Base-by-base conservation (phyloP, 64 coral and sea anemone species). In the Acropora yongei region DNA sequence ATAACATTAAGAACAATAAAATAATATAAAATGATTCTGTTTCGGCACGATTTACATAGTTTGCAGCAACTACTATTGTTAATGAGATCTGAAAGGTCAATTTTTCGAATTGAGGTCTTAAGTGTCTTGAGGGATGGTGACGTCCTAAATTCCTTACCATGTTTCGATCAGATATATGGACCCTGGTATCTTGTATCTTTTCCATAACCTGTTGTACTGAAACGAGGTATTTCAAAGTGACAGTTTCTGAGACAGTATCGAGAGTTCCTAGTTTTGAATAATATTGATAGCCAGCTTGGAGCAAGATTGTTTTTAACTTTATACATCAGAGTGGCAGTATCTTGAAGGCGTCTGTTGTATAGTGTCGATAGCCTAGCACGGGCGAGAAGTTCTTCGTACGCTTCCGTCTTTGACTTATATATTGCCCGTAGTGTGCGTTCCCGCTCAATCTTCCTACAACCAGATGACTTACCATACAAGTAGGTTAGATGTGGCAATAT, bases 381-480 rank as follows among this genome's bases (percentile, higher is more conserved):
- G 60, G 49, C 86, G 57, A 76, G 12, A 8, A 76, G 47, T 45
- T 76, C 48, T 8, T 88, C 72, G 60, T 88, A 77, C 51, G 72
- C 68, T 79, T 92, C 73, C 7, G 82, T 78, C 6, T 86, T 86
- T 68, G 53, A 40, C 68, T 85, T 68, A 72, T 47, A 88, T 71
- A 88, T 76, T 57, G 88, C 72, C 65, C 83, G 53, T 65, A 93
- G 57, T 66, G 73, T 55, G 42, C 91, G 77, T 79, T 93, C 60
- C 60, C 14, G 14, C 60, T 63, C 58, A 63, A 63, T 63, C 58
- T 63, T 63, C 58, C 58, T 63, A 63, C 58, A 11, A 12, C 16
- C 12, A 63, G n/a, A n/a, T n/a, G n/a, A n/a, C n/a, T n/a, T n/a
- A 55, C 58, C 58, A 63, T 12, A 0, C 58, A 63, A 63, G 58